Conservation (phyloP, 2,888 invertebrate species). For the Perithous albicinctus region DNA sequence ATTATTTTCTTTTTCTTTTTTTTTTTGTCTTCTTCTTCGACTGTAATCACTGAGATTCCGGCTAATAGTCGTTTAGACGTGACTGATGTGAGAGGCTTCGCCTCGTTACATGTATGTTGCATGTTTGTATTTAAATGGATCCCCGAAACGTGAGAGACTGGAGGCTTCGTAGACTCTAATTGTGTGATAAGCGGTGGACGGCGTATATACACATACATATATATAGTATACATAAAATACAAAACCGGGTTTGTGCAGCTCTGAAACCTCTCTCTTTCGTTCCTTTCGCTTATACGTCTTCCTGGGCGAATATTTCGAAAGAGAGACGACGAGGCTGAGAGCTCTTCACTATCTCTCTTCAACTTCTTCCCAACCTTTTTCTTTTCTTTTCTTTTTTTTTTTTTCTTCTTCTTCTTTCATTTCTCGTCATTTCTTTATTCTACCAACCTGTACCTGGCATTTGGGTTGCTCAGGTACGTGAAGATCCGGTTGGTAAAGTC, state of each 20-base stretch:
- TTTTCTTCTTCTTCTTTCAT: conserved; percentile 10
- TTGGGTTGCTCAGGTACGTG: conserved; percentile 47
- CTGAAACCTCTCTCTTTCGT: conserved; percentile 30
- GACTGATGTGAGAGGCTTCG: conserved; percentile 15
- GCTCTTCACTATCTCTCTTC: background rate
- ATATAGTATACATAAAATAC: too few species aligned
- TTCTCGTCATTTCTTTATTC: conserved; percentile 14
- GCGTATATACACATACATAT: too few species aligned
- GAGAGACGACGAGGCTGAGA: conserved; percentile 6
- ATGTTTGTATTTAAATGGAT: conserved; percentile 58
- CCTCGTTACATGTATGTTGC: conserved; percentile 31
- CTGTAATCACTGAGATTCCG: conserved; percentile 20
- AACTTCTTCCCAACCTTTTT: conserved; percentile 21
- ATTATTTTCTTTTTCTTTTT: conserved; percentile 4
- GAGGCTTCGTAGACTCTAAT: conserved; percentile 79
- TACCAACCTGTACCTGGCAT: conserved; percentile 33
- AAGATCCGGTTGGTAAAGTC: conserved; percentile 48
- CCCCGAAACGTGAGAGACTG: conserved; percentile 69
- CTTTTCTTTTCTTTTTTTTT: conserved; percentile 31
- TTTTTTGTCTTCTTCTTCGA: conserved; percentile 28
- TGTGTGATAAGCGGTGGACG: conserved; percentile 82
- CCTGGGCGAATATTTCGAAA: conserved; percentile 14
- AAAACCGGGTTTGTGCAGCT: conserved; percentile 33
- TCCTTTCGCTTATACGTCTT: background rate
- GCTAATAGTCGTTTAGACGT: conserved; percentile 23